Evolutionary conservation across 2,113 vertebrate species (phyloP).

Genomic region (Callionymus lyra): DNA sequence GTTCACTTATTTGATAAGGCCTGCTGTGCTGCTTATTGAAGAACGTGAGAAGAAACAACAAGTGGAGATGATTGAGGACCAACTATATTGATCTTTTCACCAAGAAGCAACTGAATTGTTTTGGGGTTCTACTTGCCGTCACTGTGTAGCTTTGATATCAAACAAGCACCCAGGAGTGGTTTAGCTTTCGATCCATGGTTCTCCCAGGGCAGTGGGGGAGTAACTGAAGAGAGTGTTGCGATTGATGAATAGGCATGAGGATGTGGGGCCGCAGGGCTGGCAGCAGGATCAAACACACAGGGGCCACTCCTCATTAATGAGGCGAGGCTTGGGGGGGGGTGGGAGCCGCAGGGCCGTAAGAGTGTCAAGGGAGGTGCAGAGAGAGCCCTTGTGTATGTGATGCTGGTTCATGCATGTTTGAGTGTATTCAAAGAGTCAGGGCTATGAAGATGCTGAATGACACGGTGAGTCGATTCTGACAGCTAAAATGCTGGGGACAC

Average conservation of each 20-base stretch:
- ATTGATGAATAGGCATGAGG: constrained; percentile 63
- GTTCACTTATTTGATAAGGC: constrained; percentile 14
- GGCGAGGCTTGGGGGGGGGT: constrained; percentile 33
- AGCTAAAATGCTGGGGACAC: too few species aligned
- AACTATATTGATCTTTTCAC: constrained; percentile 7
- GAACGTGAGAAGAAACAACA: constrained; percentile 19
- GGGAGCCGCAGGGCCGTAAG: constrained; percentile 12
- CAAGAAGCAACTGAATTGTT: constrained; percentile 22
- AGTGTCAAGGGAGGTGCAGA: constrained; percentile 36
- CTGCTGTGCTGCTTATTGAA: constrained; percentile 14
- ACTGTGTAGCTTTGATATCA: constrained; percentile 44
- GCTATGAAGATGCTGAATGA: constrained; percentile 12
- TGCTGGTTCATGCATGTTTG: constrained; percentile 18
- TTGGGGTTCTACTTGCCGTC: neutral
- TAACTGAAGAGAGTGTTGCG: constrained; percentile 30
- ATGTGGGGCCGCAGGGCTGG: constrained; percentile 46
- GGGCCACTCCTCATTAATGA: constrained; percentile 59
- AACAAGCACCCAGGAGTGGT: constrained; percentile 36
- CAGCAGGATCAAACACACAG: constrained; percentile 55
- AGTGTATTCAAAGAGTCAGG: constrained; percentile 29
- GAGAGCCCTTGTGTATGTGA: constrained; percentile 27
- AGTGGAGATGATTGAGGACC: constrained; percentile 1
- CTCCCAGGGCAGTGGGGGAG: constrained; percentile 37
- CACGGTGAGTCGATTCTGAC: too few species aligned
- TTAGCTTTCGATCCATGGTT: constrained; percentile 46